Conservation (phyloP, 2,888 invertebrate species). For the Syrphus vitripennis region DNA sequence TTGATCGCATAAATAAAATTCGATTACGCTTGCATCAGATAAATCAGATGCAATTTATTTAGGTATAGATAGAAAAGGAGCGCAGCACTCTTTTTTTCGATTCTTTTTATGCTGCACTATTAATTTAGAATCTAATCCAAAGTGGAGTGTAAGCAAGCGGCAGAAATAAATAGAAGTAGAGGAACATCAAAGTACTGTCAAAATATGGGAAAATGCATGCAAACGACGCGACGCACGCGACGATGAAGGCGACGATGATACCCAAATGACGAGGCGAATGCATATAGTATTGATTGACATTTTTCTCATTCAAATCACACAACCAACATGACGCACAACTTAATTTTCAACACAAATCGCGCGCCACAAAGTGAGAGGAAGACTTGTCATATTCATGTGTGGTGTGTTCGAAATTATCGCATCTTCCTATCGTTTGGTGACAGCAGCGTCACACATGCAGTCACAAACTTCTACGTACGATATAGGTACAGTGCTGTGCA, state of each 20-base stretch:
- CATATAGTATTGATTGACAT: conserved; percentile 50
- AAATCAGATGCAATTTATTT: conserved; percentile 61
- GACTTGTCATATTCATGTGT: conserved; percentile 46
- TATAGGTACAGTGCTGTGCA: background rate
- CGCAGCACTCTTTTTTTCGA: conserved; percentile 2
- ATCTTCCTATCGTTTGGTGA: conserved; percentile 49
- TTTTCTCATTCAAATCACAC: conserved; percentile 52
- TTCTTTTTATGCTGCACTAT: conserved; percentile 3
- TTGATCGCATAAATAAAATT: conserved; percentile 67
- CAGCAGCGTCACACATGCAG: conserved; percentile 29
- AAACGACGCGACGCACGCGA: background rate
- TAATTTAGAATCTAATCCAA: conserved; percentile 45
- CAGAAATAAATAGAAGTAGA: background rate
- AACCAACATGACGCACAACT: conserved; percentile 42
- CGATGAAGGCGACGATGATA: background rate
- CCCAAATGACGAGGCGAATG: conserved; percentile 15
- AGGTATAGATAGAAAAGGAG: background rate
- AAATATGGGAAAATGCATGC: conserved; percentile 24
- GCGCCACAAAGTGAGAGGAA: conserved; percentile 8
- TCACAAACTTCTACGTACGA: background rate
- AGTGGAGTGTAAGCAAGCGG: background rate
- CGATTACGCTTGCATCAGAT: conserved; percentile 60
- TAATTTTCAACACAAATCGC: conserved; percentile 42
- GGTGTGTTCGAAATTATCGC: conserved; percentile 53
- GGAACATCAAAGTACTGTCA: conserved; percentile 22